These are phyloP conservation scores for Clepsis dumicolana DNA, from an alignment of 2,888 invertebrate species.

Conservation along the genomic window DNA sequence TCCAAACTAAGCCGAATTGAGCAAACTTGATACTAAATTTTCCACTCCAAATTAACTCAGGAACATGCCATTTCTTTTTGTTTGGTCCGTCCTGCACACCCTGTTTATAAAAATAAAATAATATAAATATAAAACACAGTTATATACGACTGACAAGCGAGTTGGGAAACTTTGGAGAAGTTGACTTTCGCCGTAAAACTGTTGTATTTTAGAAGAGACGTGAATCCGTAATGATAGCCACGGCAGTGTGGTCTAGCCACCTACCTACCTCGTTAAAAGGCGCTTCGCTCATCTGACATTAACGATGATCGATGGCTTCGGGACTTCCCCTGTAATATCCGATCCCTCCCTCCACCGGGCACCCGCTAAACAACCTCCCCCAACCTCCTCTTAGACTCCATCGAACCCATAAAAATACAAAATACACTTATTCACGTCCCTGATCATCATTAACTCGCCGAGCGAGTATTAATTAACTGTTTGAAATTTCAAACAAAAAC, in stretches of 20 bases:
- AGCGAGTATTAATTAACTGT: constrained; percentile 17
- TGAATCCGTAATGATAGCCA: constrained; percentile 45
- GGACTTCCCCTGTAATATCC: constrained; percentile 78
- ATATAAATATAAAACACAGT: neutral
- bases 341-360: constrained; percentile 55
- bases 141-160: neutral
- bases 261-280: constrained; percentile 72
- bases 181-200: constrained; percentile 17
- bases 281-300: constrained; percentile 73
- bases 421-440: constrained; percentile 43
- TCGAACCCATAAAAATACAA: constrained; percentile 41
- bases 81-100: too few species aligned
- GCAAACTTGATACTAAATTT: too few species aligned
- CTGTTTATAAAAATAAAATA: neutral
- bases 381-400: constrained; percentile 44
- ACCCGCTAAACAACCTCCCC: constrained; percentile 52
- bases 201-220: constrained; percentile 16
- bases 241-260: constrained; percentile 51
- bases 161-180: neutral
- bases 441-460: constrained; percentile 39
- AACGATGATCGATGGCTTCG: constrained; percentile 77
- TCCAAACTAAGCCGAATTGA: too few species aligned
- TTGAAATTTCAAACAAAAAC: neutral
- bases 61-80: neutral
- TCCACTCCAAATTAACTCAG: too few species aligned